phyloP scores from a whole-genome alignment of 2,113 vertebrate species.

The Bujurquina vittata region DNA sequence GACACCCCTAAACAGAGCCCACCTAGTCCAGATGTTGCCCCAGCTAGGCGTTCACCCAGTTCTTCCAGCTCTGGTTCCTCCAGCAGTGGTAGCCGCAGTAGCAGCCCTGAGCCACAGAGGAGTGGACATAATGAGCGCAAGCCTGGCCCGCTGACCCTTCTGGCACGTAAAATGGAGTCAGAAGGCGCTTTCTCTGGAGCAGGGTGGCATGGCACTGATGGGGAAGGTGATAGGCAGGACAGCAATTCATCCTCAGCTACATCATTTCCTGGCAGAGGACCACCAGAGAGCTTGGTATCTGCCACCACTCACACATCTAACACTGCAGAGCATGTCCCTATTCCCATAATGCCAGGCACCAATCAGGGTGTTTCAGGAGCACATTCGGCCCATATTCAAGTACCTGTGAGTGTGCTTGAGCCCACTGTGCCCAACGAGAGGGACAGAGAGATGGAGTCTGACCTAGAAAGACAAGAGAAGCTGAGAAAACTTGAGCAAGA shows the following conservation, averaged over 20 bases:
- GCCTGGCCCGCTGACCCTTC: conserved; percentile 78
- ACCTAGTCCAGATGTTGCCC: conserved; percentile 76
- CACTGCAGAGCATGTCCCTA: conserved; percentile 55
- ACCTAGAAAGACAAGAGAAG: conserved; percentile 63
- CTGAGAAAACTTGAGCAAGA: conserved; percentile 58
- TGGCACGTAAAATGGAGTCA: conserved; percentile 81
- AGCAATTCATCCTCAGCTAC: conserved; percentile 36
- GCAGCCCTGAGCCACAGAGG: conserved; percentile 81
- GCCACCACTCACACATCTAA: conserved; percentile 74
- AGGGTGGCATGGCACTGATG: conserved; percentile 61
- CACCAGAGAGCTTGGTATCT: conserved; percentile 62
- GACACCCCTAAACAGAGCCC: conserved; percentile 85
- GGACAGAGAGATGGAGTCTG: conserved; percentile 53
- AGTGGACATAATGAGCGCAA: conserved; percentile 73
- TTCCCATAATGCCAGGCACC: conserved; percentile 63
- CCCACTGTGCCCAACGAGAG: conserved; percentile 54
- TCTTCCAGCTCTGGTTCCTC: conserved; percentile 81
- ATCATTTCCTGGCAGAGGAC: conserved; percentile 55
- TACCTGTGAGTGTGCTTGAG: conserved; percentile 70
- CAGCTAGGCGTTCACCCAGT: conserved; percentile 73
- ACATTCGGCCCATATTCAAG: conserved; percentile 59
- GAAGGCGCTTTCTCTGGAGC: conserved; percentile 79
- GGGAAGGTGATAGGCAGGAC: conserved; percentile 67
- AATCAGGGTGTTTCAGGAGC: conserved; percentile 57
- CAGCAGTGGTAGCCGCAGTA: conserved; percentile 81